Evolutionary conservation across 2,113 vertebrate genomes (phyloP).

Genomic region (Melanotaenia duboulayi): DNA sequence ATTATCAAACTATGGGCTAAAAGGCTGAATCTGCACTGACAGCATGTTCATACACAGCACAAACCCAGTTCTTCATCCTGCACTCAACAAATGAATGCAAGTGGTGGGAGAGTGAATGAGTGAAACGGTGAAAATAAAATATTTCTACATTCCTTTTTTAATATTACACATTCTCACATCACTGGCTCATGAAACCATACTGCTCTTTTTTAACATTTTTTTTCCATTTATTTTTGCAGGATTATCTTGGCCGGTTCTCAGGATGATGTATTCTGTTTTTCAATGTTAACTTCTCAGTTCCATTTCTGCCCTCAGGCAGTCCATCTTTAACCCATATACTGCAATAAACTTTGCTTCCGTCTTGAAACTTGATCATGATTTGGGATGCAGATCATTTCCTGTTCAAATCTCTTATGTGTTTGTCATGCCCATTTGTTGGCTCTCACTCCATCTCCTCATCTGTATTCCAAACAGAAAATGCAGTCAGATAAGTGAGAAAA

Average conservation of each 20-base stretch:
- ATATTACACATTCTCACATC: conserved; percentile 16
- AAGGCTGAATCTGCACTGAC: conserved; percentile 9
- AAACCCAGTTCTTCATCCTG: conserved; percentile 47
- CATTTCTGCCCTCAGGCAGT: conserved; percentile 16
- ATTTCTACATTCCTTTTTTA: conserved; percentile 22
- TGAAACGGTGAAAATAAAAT: conserved; percentile 55
- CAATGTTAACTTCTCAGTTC: conserved; percentile 14
- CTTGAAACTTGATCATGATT: conserved; percentile 35
- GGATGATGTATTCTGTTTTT: neutral
- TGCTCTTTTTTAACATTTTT: too few species aligned
- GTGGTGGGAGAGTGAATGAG: conserved; percentile 26
- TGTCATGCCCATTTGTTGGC: conserved; percentile 57
- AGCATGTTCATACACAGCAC: conserved; percentile 12
- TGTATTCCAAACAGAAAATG: conserved; percentile 78
- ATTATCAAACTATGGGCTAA: conserved; percentile 15
- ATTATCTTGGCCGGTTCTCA: conserved; percentile 2
- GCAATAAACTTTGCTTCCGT: conserved; percentile 13
- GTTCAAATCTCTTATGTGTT: conserved; percentile 54
- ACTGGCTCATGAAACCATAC: conserved; percentile 4
- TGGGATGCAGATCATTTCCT: conserved; percentile 54
- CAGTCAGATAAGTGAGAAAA: conserved; percentile 69
- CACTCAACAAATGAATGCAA: conserved; percentile 52
- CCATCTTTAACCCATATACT: neutral
- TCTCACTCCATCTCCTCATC: conserved; percentile 65
- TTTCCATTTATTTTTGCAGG: neutral